Percentiles rank a stretch among this genome's conserved stretches.
Evolutionary conservation across 2,113 vertebrate species (phyloP).

Genomic region (Grammomys dolichurus): DNA sequence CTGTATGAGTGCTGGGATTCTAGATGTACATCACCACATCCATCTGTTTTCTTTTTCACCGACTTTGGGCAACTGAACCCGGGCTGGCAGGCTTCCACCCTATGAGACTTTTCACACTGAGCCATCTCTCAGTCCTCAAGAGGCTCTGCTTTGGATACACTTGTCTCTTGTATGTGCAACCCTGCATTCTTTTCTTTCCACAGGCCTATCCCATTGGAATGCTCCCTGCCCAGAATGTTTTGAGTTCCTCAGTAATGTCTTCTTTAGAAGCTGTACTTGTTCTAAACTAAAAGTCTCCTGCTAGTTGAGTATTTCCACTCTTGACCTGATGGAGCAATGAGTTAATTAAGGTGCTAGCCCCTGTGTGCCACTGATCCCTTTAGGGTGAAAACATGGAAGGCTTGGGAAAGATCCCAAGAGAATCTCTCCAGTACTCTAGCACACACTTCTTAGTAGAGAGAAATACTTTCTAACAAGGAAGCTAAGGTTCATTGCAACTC

Average conservation of each 20-base stretch:
- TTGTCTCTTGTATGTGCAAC: background rate
- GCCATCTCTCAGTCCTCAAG: background rate
- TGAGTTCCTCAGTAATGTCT: slow-evolving; percentile 16
- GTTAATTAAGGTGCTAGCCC: background rate
- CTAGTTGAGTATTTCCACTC: background rate
- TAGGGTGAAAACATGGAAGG: accelerated
- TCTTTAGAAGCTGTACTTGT: slow-evolving; percentile 5
- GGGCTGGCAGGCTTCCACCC: background rate
- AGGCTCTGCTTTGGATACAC: background rate
- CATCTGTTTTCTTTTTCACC: too few relatives aligned
- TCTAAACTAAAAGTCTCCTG: background rate
- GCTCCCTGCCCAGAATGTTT: slow-evolving; percentile 13
- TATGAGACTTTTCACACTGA: too few relatives aligned
- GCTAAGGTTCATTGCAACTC: background rate
- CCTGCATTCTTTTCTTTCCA: background rate
- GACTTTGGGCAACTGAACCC: background rate
- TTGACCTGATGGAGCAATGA: background rate
- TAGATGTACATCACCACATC: too few relatives aligned
- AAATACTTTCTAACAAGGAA: background rate
- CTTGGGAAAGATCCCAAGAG: background rate
- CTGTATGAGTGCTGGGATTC: background rate
- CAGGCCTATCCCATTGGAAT: background rate
- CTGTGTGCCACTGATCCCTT: background rate
- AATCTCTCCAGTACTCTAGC: background rate
- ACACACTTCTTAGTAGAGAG: background rate